Percentiles rank a stretch among this genome's conserved stretches.
Evolutionary conservation across 2,888 invertebrate genomes (phyloP).

Genomic region (Cancer borealis): DNA sequence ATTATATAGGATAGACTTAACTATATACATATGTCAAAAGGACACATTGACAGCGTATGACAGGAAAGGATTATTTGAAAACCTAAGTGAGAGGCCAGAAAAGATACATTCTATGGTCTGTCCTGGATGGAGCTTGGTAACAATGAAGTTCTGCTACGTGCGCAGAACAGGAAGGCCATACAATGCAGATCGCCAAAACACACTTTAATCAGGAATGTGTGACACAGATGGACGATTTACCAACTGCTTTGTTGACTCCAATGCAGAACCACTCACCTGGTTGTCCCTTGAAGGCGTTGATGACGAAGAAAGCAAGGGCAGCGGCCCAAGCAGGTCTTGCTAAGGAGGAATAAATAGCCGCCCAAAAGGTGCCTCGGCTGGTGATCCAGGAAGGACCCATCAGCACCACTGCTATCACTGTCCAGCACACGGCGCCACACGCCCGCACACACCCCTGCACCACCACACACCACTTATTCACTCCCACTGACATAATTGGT

Average conservation of each 20-base stretch:
- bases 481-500: not conserved
- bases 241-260: no score
- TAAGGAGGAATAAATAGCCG: constrained; percentile 64
- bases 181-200: not conserved
- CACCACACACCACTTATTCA: not conserved
- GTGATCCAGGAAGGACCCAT: constrained; percentile 48
- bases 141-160: not conserved
- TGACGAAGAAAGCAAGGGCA: constrained; percentile 58
- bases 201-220: not conserved
- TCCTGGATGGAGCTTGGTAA: not conserved
- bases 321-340: constrained; percentile 64
- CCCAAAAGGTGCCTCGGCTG: constrained; percentile 40
- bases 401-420: constrained; percentile 45
- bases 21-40: not conserved
- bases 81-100: not conserved
- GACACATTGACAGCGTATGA: not conserved
- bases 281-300: constrained; percentile 61
- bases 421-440: not conserved
- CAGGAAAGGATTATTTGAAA: not conserved
- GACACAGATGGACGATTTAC: no score
- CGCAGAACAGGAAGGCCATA: not conserved
- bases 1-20: not conserved
- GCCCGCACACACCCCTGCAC: constrained; percentile 49
- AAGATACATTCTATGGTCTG: not conserved
- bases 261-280: constrained; percentile 39